Base-by-base conservation (phyloP, 2,888 invertebrate species). In the Drosophila pegasa region DNA sequence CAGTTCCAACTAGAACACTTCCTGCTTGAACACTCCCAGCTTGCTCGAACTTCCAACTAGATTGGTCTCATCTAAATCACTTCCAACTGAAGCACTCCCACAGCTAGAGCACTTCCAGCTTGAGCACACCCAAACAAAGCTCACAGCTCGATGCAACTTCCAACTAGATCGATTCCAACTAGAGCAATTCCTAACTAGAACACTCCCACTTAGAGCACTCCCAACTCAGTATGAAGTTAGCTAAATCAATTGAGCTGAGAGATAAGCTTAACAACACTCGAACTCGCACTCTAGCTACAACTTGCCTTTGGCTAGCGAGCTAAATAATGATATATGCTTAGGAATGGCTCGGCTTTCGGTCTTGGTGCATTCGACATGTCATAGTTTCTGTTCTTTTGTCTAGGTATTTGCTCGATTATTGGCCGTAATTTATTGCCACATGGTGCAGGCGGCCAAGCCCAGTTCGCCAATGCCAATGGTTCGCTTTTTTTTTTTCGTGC, bases 361-460 rank as follows among this genome's bases (percentile, higher is more conserved):
- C 51, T 51, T 10, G 7, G 2, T 18, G 37, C 37, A 38, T 18
- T 52, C 14, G 37, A 27, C 43, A 60, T 61, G 47, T 56, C 60
- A 20, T 31, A 22, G 56, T 38, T 56, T 50, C 37, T 64, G 35
- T 57, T 52, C 45, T n/a, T 48, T 48, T 63, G 70, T 63, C 58
- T 33, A 55, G 51, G 40, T 50, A 47, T 68, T 58, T 65, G 68
- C 59, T 55, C 71, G 54, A 43, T 67, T 81, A 84, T 84, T 80
- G 81, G 60, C 48, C 56, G 66, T 68, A 71, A 82, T 85, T 80
- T 85, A 82, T 85, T 79, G 69, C 67, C 41, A 52, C 66, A 68
- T 57, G 63, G 40, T 73, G 31, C 43, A 41, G 72, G 27, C 40
- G 41, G 75, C 80, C 80, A 80, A 80, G 80, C 80, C 85, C 85